Conservation (phyloP, 2,888 invertebrate species). For the Lysandra coridon region DNA sequence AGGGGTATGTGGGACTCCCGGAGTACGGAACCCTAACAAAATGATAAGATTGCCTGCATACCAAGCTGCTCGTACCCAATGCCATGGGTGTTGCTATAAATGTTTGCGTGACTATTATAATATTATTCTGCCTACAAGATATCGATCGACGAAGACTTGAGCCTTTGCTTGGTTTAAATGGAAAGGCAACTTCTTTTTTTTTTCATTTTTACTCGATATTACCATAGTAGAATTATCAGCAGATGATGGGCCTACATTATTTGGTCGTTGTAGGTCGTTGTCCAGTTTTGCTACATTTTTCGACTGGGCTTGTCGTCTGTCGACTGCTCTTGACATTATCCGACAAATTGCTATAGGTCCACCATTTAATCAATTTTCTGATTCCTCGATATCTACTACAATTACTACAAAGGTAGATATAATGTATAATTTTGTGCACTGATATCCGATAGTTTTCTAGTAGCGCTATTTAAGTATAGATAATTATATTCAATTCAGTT, state of each 20-base stretch:
- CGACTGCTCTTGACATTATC: too few relatives aligned
- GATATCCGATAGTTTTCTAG: not conserved
- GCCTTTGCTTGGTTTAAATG: not conserved
- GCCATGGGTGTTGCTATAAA: not conserved
- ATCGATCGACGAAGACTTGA: constrained; percentile 1
- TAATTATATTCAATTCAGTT: not conserved
- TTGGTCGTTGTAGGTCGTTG: too few relatives aligned
- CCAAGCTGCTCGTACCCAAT: not conserved
- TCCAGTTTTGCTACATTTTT: too few relatives aligned
- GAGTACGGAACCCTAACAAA: not conserved
- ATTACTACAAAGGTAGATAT: too few relatives aligned
- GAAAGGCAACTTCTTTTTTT: not conserved
- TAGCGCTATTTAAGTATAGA: not conserved
- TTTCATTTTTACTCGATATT: too few relatives aligned
- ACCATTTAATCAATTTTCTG: too few relatives aligned
- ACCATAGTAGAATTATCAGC: too few relatives aligned
- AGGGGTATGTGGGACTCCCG: too few relatives aligned
- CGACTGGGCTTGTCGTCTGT: too few relatives aligned
- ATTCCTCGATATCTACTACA: too few relatives aligned
- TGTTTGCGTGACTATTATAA: not conserved
- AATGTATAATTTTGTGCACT: not conserved
- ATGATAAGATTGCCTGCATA: not conserved
- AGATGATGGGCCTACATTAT: too few relatives aligned
- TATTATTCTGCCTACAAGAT: not conserved
- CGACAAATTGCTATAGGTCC: too few relatives aligned